Conservation (phyloP, 2,797 vertebrate species). For the Epinephelus malabaricus region DNA sequence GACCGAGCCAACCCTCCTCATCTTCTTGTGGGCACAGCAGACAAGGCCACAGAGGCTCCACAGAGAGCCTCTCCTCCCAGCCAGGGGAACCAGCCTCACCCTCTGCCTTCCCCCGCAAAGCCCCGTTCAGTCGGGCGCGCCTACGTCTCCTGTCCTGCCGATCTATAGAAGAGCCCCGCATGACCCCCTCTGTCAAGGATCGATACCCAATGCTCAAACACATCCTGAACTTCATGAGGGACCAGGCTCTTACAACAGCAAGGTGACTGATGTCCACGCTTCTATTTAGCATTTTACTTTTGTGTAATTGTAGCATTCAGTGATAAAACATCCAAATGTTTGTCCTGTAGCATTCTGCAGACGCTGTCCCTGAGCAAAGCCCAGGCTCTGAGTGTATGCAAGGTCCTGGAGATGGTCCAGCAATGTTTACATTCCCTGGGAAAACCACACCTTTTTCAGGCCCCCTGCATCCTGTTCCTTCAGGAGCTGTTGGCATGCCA, state of each 20-base stretch:
- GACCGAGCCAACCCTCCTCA: conserved; percentile 47
- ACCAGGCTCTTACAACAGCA: conserved; percentile 91
- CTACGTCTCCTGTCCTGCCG: conserved; percentile 94
- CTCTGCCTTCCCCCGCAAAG: conserved; percentile 88
- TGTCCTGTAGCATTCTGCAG: conserved; percentile 89
- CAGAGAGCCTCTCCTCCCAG: conserved; percentile 83
- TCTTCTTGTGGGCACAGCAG: conserved; percentile 65
- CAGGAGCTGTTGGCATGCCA: conserved; percentile 96
- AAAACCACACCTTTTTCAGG: conserved; percentile 95
- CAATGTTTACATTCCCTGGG: conserved; percentile 91
- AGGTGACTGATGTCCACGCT: conserved; percentile 73
- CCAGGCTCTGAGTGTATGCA: conserved; percentile 91
- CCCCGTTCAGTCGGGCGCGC: conserved; percentile 91
- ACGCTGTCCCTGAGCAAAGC: conserved; percentile 93
- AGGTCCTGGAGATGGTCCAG: conserved; percentile 90
- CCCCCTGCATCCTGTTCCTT: conserved; percentile 93
- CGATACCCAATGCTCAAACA: conserved; percentile 92
- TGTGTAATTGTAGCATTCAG: background rate
- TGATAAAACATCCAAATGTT: conserved; percentile 10
- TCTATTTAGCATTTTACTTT: background rate
- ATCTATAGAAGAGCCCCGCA: conserved; percentile 92
- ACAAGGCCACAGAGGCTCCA: conserved; percentile 75
- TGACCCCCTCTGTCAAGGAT: conserved; percentile 90
- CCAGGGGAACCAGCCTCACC: conserved; percentile 87
- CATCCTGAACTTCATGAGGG: conserved; percentile 93